A percentile compares a stretch with the other conserved stretches of the same genome.
Conservation (phyloP, 2,888 invertebrate genomes). For the Hirtodrosophila cameraria region DNA sequence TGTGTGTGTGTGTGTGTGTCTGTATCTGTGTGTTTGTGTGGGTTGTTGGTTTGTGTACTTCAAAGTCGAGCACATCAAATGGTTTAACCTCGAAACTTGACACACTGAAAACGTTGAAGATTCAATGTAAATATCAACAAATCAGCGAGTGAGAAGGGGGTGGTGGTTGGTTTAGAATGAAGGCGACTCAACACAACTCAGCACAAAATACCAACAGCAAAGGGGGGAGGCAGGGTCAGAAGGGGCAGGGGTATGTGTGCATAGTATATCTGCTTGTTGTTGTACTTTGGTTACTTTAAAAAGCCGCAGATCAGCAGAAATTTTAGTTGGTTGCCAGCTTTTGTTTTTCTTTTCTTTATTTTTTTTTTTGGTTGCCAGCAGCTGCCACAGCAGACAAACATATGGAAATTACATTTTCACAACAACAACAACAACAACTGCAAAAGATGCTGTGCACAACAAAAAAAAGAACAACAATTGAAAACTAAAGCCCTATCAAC, state of each 20-base stretch:
- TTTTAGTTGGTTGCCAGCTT: constrained; percentile 44
- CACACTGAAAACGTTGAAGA: constrained; percentile 68
- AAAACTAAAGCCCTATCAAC: constrained; percentile 12
- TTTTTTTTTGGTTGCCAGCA: constrained; percentile 47
- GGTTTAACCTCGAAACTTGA: constrained; percentile 68
- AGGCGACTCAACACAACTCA: neutral
- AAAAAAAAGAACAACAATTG: constrained; percentile 19
- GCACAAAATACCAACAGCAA: neutral
- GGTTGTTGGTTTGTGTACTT: constrained; percentile 21
- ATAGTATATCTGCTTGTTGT: constrained; percentile 1
- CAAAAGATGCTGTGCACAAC: constrained; percentile 11
- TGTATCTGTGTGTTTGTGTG: constrained; percentile 2
- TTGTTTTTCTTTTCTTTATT: too few relatives aligned
- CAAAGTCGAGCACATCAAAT: constrained; percentile 65
- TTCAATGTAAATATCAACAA: constrained; percentile 77
- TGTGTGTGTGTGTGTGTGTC: constrained; percentile 1
- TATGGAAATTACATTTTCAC: constrained; percentile 72
- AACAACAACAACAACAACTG: constrained; percentile 16
- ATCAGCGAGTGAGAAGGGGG: constrained; percentile 39
- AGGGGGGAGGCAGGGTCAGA: neutral
- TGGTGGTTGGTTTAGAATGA: neutral
- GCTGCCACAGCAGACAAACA: constrained; percentile 57
- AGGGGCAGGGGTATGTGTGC: constrained; percentile 3
- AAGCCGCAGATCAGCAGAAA: constrained; percentile 71
- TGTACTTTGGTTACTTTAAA: constrained; percentile 33